A percentile compares a stretch with the other conserved stretches of the same genome.
Evolutionary conservation across 2,888 invertebrate species (phyloP).

Genomic region (Calameuta idolon): DNA sequence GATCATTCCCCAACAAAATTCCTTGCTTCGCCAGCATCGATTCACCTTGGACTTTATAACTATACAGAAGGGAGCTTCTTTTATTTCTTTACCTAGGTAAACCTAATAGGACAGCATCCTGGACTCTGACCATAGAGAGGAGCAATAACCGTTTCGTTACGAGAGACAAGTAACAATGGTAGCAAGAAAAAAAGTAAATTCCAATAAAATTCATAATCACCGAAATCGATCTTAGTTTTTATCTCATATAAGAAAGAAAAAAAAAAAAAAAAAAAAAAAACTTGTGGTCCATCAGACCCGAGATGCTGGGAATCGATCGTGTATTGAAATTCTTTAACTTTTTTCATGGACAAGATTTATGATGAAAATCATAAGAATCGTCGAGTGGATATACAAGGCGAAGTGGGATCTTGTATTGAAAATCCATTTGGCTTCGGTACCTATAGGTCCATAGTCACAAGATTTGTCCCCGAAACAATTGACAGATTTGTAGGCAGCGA

Average conservation of each 20-base stretch:
- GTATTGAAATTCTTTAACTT: neutral
- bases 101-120: neutral
- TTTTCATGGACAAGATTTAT: neutral
- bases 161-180: neutral
- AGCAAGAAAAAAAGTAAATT: no score
- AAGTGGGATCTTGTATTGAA: neutral
- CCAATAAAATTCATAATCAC: neutral
- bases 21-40: neutral
- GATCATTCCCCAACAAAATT: slow-evolving; percentile 30
- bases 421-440: neutral
- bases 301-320: neutral
- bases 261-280: neutral
- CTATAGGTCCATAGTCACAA: slow-evolving; percentile 30
- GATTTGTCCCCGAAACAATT: slow-evolving; percentile 65
- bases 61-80: neutral
- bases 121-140: neutral
- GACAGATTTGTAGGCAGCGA: slow-evolving; percentile 62
- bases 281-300: neutral
- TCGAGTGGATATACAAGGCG: neutral
- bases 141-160: neutral
- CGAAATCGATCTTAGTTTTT: neutral
- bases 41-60: neutral
- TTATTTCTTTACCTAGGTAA: neutral
- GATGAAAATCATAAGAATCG: neutral
- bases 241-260: neutral